Evolutionary conservation across 2,113 vertebrate genomes (phyloP).

Genomic region (Nerophis lumbriciformis): DNA sequence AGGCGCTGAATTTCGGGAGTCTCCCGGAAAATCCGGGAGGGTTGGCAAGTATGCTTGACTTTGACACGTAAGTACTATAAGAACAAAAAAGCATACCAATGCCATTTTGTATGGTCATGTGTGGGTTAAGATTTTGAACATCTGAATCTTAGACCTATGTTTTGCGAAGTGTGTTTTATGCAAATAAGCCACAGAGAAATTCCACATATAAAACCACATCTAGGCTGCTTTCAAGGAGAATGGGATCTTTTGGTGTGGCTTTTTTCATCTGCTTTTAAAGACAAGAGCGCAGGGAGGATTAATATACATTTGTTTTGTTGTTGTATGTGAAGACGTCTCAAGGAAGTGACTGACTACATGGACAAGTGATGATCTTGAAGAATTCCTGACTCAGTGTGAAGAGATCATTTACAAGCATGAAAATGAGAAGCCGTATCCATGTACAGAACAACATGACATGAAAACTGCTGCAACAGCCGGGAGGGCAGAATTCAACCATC

Average conservation of each 20-base stretch:
- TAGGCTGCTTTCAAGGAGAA: conserved; percentile 35
- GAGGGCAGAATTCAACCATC: neutral
- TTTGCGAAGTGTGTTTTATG: neutral
- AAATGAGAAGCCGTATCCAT: conserved; percentile 28
- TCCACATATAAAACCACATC: conserved; percentile 31
- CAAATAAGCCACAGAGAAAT: neutral
- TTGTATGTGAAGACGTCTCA: conserved; percentile 43
- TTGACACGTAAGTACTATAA: no score
- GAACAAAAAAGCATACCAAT: no score
- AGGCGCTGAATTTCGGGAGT: no score
- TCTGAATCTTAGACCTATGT: neutral
- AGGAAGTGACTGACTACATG: conserved; percentile 13
- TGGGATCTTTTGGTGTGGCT: conserved; percentile 34
- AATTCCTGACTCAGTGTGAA: conserved; percentile 25
- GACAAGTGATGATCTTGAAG: neutral
- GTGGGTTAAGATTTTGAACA: no score
- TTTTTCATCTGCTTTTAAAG: conserved; percentile 52
- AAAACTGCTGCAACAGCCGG: conserved; percentile 1
- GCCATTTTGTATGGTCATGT: no score
- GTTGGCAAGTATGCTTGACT: no score
- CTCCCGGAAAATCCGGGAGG: no score
- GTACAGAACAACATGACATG: conserved; percentile 13
- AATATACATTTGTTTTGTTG: conserved; percentile 58
- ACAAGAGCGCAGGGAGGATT: conserved; percentile 60
- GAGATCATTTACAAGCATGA: conserved; percentile 32